Percentiles rank a stretch among this genome's conserved stretches.
Conservation (phyloP, 2,113 vertebrate genomes). For the Odontesthes bonariensis region DNA sequence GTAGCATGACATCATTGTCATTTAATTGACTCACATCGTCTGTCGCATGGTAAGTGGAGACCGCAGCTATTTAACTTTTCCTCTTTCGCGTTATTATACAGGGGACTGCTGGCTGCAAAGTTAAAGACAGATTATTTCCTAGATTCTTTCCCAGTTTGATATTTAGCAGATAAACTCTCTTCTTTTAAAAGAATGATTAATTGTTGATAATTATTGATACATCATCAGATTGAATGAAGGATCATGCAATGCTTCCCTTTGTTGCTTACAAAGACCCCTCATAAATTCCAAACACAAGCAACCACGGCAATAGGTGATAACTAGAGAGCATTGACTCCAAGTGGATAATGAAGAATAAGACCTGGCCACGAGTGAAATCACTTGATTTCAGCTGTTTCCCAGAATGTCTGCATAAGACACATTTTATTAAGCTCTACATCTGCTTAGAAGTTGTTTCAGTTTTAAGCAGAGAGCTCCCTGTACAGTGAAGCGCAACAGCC, state of each 20-base stretch:
- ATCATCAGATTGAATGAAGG: slow-evolving; percentile 28
- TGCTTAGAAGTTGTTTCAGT: slow-evolving; percentile 7
- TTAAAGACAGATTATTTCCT: slow-evolving; percentile 13
- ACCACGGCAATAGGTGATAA: slow-evolving; percentile 23
- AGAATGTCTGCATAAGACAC: slow-evolving; percentile 10
- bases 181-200: slow-evolving; percentile 16
- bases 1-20: slow-evolving; percentile 77
- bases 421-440: slow-evolving; percentile 8
- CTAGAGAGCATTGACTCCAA: neutral
- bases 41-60: slow-evolving; percentile 30
- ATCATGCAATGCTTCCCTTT: slow-evolving; percentile 23
- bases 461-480: slow-evolving; percentile 20
- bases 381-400: slow-evolving; percentile 13
- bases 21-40: slow-evolving; percentile 61
- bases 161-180: slow-evolving; percentile 17
- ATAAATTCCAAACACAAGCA: slow-evolving; percentile 45
- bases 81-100: slow-evolving; percentile 19
- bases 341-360: neutral
- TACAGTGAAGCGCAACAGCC: slow-evolving; percentile 22
- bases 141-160: neutral
- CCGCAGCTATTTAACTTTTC: slow-evolving; percentile 40
- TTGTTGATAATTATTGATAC: slow-evolving; percentile 30
- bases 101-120: slow-evolving; percentile 11
- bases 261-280: slow-evolving; percentile 20
- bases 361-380: neutral